A percentile compares a stretch with the other conserved stretches of the same genome.
phyloP scores from a whole-genome alignment of 2,113 vertebrate genomes.

The Otolemur garnettii region DNA sequence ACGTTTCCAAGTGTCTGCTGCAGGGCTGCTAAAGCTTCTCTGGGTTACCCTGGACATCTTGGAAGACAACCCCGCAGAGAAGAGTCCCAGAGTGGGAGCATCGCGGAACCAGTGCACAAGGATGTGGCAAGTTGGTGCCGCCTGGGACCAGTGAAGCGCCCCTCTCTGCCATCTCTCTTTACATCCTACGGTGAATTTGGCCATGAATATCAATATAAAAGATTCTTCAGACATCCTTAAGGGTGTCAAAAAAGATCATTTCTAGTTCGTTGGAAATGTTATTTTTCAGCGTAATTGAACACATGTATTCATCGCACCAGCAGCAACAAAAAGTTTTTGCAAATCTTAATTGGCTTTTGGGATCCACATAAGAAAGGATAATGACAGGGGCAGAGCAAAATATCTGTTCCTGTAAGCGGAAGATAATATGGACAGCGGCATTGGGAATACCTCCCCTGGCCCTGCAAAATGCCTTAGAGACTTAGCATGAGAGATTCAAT shows the following conservation, averaged over 20 bases:
- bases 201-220: constrained; percentile 16
- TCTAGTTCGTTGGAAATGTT: not conserved
- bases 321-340: constrained; percentile 16
- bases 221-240: not conserved
- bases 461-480: constrained; percentile 55
- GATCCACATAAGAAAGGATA: constrained; percentile 1
- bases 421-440: constrained; percentile 17
- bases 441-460: constrained; percentile 5
- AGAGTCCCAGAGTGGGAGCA: not conserved
- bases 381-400: not conserved
- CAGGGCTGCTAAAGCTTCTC: not conserved
- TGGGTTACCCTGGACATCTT: not conserved
- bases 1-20: not conserved
- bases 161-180: not conserved
- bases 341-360: constrained; percentile 70
- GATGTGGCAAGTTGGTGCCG: not conserved
- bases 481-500: constrained; percentile 56
- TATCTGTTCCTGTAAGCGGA: constrained; percentile 50
- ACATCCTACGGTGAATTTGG: not conserved
- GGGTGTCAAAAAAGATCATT: not conserved
- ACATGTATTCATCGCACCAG: not conserved
- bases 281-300: constrained; percentile 12
- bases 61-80: not conserved
- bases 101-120: too few relatives aligned
- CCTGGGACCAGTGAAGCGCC: not conserved